phyloP scores from a whole-genome alignment of 92 coral and sea anemone genomes.

The Phymanthus crucifer region DNA sequence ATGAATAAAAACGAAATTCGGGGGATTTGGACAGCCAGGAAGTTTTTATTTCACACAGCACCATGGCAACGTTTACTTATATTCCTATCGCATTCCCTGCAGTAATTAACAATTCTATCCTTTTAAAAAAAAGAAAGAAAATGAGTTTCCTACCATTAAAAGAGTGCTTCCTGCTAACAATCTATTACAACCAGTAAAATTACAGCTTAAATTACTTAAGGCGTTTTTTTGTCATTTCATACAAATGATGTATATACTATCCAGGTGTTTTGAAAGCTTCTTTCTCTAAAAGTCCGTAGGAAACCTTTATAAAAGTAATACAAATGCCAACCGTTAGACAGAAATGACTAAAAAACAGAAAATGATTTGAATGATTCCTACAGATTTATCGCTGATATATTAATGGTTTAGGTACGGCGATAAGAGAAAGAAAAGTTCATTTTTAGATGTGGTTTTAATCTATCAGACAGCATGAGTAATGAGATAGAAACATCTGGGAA shows the following conservation, averaged over 20 bases:
- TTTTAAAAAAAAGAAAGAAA: too few species aligned
- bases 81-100: background rate
- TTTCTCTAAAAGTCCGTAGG: background rate
- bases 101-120: background rate
- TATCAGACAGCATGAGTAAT: background rate
- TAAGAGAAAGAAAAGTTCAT: background rate
- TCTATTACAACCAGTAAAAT: background rate
- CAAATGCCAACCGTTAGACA: too few species aligned
- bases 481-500: background rate
- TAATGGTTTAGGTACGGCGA: too few species aligned
- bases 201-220: too few species aligned
- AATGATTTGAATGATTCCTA: too few species aligned
- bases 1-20: background rate
- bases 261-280: background rate
- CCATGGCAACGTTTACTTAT: constrained; percentile 3
- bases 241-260: background rate
- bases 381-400: too few species aligned
- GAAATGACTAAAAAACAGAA: too few species aligned
- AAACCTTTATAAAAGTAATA: too few species aligned
- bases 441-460: background rate
- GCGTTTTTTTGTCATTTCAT: background rate
- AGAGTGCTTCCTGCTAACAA: background rate
- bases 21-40: background rate
- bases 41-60: background rate
- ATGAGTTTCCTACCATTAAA: background rate